These are phyloP conservation scores for Halesus radiatus DNA, from an alignment of 1,140 invertebrate genomes.

Conservation along the genomic window DNA sequence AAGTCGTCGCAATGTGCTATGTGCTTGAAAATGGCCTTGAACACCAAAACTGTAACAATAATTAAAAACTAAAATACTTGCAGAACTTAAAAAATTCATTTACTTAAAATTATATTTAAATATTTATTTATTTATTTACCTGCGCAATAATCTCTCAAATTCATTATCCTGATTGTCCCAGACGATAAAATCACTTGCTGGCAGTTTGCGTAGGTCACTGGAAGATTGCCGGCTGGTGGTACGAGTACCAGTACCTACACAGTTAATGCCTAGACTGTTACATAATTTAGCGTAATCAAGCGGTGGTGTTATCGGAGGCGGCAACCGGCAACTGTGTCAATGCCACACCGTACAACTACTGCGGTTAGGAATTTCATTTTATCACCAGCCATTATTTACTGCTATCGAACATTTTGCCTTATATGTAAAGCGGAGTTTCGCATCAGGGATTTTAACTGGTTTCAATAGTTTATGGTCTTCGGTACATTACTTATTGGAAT, in stretches of 20 bases:
- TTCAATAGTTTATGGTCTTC: neutral
- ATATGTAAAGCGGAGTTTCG: neutral
- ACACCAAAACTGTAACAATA: no score
- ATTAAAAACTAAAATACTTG: no score
- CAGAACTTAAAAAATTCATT: no score
- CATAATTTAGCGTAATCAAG: slow-evolving; percentile 28
- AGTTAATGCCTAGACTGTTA: slow-evolving; percentile 2
- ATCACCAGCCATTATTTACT: neutral
- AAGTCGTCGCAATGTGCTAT: no score
- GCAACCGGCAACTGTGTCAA: slow-evolving; percentile 21
- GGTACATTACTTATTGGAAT: neutral
- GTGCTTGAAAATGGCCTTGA: no score
- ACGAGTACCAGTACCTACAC: no score
- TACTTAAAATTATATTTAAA: no score
- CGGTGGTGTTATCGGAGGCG: slow-evolving; percentile 1
- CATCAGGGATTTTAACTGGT: neutral
- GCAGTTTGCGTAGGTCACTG: neutral
- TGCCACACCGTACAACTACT: neutral
- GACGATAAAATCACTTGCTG: no score
- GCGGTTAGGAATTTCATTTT: slow-evolving; percentile 3
- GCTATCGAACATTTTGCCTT: neutral
- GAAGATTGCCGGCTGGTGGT: neutral
- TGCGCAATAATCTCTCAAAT: no score
- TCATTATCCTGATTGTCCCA: no score
- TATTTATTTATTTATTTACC: no score